Evolutionary conservation across 2,797 vertebrate species (phyloP).

Genomic region (Masticophis lateralis): DNA sequence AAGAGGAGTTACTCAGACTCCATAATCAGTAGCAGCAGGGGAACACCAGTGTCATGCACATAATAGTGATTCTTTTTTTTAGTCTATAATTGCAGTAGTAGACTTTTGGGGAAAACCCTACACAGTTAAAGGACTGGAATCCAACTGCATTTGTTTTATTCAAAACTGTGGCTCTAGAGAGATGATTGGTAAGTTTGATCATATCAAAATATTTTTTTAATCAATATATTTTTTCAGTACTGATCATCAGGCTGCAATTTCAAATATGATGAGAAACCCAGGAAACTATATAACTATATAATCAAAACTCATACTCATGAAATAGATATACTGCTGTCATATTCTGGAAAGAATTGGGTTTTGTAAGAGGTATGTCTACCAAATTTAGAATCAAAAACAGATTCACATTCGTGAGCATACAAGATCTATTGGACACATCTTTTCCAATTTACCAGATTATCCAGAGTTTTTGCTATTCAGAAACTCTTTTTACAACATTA

Average conservation of each 20-base stretch:
- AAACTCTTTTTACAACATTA: not conserved
- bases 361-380: not conserved
- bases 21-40: constrained; percentile 44
- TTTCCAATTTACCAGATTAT: not conserved
- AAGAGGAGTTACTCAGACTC: constrained; percentile 49
- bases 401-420: not conserved
- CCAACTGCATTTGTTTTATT: not conserved
- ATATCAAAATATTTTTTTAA: not conserved
- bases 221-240: not conserved
- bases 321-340: not conserved
- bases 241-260: not conserved
- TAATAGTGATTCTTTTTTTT: not conserved
- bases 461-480: not conserved
- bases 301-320: not conserved
- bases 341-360: not conserved
- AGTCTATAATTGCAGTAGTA: not conserved
- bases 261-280: not conserved
- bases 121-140: not conserved
- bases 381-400: not conserved
- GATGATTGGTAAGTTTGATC: not conserved
- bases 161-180: not conserved
- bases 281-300: not conserved
- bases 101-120: not conserved
- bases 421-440: not conserved
- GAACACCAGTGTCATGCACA: constrained; percentile 22